These are phyloP conservation scores for Orchesella cincta DNA, from an alignment of 1,140 invertebrate species.

Conservation along the genomic window DNA sequence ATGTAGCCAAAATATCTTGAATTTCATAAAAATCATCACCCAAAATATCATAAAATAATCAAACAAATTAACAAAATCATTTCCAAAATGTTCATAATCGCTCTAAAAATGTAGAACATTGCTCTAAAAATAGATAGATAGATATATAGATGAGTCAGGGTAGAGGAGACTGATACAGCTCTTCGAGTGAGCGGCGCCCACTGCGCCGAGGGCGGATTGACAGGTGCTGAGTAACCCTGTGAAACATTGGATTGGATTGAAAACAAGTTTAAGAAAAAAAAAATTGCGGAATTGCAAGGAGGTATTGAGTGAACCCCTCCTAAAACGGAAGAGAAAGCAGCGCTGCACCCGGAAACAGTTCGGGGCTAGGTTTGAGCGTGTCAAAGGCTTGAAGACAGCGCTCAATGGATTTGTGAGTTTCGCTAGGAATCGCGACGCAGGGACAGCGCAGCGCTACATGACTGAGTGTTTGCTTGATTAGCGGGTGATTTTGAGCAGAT, in stretches of 20 bases:
- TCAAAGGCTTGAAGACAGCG: conserved; percentile 81
- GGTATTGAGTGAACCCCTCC: conserved; percentile 88
- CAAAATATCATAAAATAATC: too few relatives aligned
- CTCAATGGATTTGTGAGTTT: conserved; percentile 56
- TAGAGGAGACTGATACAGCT: too few relatives aligned
- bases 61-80: too few relatives aligned
- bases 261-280: conserved; percentile 2
- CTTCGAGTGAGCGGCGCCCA: too few relatives aligned
- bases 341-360: conserved; percentile 90
- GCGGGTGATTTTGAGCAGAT: conserved; percentile 80
- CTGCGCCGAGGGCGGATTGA: conserved; percentile 90
- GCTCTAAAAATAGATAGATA: too few relatives aligned
- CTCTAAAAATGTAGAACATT: too few relatives aligned
- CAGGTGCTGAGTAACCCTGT: conserved; percentile 68
- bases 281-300: conserved; percentile 86
- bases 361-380: conserved; percentile 87
- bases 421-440: conserved; percentile 57
- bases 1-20: too few relatives aligned
- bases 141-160: too few relatives aligned
- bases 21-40: too few relatives aligned
- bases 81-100: too few relatives aligned
- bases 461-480: conserved; percentile 86
- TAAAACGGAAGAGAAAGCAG: conserved; percentile 86
- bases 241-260: conserved; percentile 4
- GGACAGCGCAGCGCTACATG: conserved; percentile 89